Evolutionary conservation across 1,140 invertebrate species (phyloP), one percentile per base, ranked within the genome.

Genomic region (Drosophila truncata): DNA sequence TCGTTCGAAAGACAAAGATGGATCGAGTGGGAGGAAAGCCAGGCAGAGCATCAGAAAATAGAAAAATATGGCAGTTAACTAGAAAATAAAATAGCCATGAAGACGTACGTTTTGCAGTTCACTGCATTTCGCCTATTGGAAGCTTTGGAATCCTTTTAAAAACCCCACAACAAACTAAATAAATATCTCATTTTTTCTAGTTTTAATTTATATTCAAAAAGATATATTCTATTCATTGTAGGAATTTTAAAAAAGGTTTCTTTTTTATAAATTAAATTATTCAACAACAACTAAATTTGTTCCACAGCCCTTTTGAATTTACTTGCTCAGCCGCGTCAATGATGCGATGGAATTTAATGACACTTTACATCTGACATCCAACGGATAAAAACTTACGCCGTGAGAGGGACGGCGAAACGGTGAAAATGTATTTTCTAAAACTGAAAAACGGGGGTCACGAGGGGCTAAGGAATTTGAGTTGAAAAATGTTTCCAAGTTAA

Each of bases 401-500:
- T 44, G 49, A 11, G 20, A 23, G 37, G 29, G 25, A 16, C 49
- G 14, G 3, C 4, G 42, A 62, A 31, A 31, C 42, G 42, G 27
- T 33, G 59, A 55, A 44, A 33, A 42, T 64, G 72, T 58, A 63
- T 71, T 84, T 80, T 76, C 77, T 63, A 72, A 63, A 80, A 77
- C 72, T 78, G 33, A 41, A 59, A 27, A 31, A 18, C 46, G 49
- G 13, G 42, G 64, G 31, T 23, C 44, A 42, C 10, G n/a, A 3
- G 39, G 57, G 25, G 33, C 10, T 16, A 54, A 57, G 67, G 62
- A 78, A 50, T 72, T 72, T 41, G 77, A 84, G 84, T 84, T 87
- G 84, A 87, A 87, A 87, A 87, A 88, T 88, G 85, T 87, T 88
- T 88, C 80, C 85, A 88, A 88, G 85, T 88, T 88, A 90, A 88